These are phyloP conservation scores for Sesamia nonagrioides DNA, from an alignment of 1,140 invertebrate species.

Conservation along the genomic window DNA sequence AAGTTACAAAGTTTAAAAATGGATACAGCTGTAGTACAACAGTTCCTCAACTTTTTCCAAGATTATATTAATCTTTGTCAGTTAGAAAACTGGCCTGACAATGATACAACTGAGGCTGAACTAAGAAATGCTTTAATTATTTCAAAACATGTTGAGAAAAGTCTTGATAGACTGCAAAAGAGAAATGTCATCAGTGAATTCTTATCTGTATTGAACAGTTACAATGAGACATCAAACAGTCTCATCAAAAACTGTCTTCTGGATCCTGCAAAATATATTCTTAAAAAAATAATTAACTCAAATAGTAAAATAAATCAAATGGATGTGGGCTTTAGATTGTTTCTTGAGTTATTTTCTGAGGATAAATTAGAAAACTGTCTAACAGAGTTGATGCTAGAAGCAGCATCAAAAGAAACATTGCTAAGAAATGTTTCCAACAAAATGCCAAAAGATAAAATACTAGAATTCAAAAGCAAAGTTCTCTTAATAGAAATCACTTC, in stretches of 20 bases:
- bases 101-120: conserved; percentile 73
- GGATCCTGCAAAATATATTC: conserved; percentile 75
- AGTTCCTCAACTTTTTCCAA: conserved; percentile 84
- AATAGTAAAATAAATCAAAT: conserved; percentile 62
- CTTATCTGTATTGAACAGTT: conserved; percentile 60
- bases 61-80: conserved; percentile 83
- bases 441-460: conserved; percentile 63
- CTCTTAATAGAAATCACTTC: conserved; percentile 71
- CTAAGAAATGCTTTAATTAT: conserved; percentile 86
- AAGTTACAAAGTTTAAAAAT: conserved; percentile 64
- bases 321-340: conserved; percentile 69
- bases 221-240: conserved; percentile 54
- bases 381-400: conserved; percentile 80
- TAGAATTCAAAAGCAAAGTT: conserved; percentile 73
- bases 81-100: conserved; percentile 79
- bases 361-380: conserved; percentile 79
- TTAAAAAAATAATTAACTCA: conserved; percentile 79
- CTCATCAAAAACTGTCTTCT: conserved; percentile 70
- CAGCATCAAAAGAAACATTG: conserved; percentile 78
- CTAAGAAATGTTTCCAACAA: conserved; percentile 66
- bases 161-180: conserved; percentile 75
- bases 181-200: conserved; percentile 66
- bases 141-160: conserved; percentile 84
- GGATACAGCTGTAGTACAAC: conserved; percentile 62
- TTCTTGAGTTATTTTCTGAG: conserved; percentile 71